phyloP scores from a whole-genome alignment of 2,113 vertebrate species.

The Oryzias melastigma region DNA sequence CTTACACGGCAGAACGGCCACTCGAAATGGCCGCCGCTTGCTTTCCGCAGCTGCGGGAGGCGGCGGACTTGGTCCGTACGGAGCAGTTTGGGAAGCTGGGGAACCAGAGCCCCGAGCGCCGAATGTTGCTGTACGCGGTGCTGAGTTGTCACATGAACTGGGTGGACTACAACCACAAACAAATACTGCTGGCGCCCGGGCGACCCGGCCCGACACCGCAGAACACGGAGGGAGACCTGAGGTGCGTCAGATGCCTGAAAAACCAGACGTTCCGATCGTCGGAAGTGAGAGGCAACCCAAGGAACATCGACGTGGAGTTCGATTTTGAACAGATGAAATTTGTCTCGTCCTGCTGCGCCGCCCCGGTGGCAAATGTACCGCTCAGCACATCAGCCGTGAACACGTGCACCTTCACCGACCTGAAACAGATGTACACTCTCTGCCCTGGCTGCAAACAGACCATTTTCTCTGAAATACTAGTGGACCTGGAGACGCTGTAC shows the following conservation, averaged over 20 bases:
- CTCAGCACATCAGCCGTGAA: not conserved
- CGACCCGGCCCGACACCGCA: not conserved
- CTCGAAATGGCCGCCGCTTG: not conserved
- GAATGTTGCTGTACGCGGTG: not conserved
- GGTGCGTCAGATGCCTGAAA: not conserved
- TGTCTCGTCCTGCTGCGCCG: not conserved
- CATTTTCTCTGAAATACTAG: slow-evolving; percentile 3
- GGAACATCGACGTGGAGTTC: slow-evolving; percentile 1
- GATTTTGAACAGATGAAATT: not conserved
- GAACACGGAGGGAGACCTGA: not conserved
- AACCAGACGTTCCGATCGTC: slow-evolving; percentile 1
- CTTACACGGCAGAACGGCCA: not conserved
- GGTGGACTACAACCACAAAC: slow-evolving; percentile 1
- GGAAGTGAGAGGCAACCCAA: not conserved
- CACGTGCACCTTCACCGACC: not conserved
- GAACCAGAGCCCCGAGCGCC: not conserved
- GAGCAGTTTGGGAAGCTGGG: not conserved
- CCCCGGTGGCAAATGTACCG: not conserved
- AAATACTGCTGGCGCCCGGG: not conserved
- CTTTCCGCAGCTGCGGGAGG: not conserved
- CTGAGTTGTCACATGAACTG: slow-evolving; percentile 3
- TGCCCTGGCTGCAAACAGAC: not conserved
- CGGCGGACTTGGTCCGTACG: not conserved
- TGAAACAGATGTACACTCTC: slow-evolving; percentile 8
- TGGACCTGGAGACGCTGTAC: slow-evolving; percentile 2